Percentiles rank a stretch among this genome's conserved stretches.
phyloP scores from a whole-genome alignment of 2,888 invertebrate genomes.

The Trachelus troglodyta region DNA sequence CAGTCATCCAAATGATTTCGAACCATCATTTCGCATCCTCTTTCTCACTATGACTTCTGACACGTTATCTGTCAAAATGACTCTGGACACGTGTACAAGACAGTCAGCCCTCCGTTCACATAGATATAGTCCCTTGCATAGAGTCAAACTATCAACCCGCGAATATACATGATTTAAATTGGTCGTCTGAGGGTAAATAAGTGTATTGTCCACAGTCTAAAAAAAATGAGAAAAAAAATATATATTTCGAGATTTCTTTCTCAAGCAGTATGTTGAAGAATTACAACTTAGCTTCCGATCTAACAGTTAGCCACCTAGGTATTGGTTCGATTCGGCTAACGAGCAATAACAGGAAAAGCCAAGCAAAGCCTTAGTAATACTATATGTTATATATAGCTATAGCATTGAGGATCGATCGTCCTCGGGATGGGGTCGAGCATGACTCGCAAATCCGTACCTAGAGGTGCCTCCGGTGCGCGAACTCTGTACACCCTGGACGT shows the following conservation, averaged over 20 bases:
- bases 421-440: constrained; percentile 54
- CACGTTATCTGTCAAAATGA: not conserved
- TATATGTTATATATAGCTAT: not conserved
- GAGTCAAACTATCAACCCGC: not conserved
- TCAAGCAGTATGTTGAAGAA: not conserved
- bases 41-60: not conserved
- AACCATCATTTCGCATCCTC: not conserved
- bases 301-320: not conserved
- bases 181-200: not conserved
- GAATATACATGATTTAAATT: not conserved
- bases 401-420: constrained; percentile 52
- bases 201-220: not conserved
- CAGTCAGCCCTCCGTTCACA: not conserved
- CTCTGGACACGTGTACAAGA: not conserved
- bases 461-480: constrained; percentile 50
- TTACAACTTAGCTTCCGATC: not conserved
- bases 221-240: not conserved
- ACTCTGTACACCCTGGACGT: constrained; percentile 51
- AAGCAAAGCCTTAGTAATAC: not conserved
- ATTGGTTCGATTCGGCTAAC: not conserved
- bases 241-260: not conserved
- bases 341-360: not conserved
- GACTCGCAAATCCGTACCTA: constrained; percentile 54
- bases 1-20: not conserved
- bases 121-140: not conserved